Percentiles rank a stretch among this genome's conserved stretches.
These are phyloP conservation scores for Panagrolaimus sp. DNA, from an alignment of 1,140 invertebrate species.

Conservation along the genomic window DNA sequence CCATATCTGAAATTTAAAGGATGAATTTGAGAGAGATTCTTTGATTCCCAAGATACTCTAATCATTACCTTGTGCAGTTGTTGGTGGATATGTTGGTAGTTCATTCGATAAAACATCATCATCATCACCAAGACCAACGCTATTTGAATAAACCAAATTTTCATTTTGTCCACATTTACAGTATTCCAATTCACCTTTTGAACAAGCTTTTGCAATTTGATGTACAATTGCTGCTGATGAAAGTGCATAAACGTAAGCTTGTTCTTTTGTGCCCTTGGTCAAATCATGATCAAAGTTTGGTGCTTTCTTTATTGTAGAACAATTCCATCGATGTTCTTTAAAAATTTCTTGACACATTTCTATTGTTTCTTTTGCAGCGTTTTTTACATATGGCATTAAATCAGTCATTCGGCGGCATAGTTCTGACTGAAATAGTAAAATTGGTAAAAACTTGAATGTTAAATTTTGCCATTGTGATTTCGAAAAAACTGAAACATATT, in stretches of 20 bases:
- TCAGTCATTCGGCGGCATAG: constrained; percentile 72
- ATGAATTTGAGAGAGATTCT: no score
- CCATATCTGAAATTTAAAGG: constrained; percentile 48
- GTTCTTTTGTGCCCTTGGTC: constrained; percentile 73
- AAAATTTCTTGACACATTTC: constrained; percentile 71
- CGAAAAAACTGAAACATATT: no score
- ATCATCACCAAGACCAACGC: no score
- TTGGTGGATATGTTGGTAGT: not conserved
- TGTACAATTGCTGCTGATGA: constrained; percentile 70
- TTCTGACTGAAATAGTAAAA: constrained; percentile 64
- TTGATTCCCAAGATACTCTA: no score
- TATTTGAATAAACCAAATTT: not conserved
- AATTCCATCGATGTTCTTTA: constrained; percentile 74
- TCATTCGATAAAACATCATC: not conserved
- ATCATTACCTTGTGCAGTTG: no score
- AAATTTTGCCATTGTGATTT: no score
- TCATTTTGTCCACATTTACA: constrained; percentile 65
- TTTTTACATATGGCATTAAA: constrained; percentile 71
- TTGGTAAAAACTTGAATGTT: not conserved
- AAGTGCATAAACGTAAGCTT: constrained; percentile 72
- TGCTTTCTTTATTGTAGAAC: constrained; percentile 71
- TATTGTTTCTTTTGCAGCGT: constrained; percentile 68
- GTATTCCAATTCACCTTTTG: constrained; percentile 66
- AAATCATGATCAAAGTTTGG: constrained; percentile 73
- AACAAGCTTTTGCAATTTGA: constrained; percentile 70